Evolutionary conservation across 2,888 invertebrate genomes (phyloP).

Genomic region (Leistus spinibarbis): DNA sequence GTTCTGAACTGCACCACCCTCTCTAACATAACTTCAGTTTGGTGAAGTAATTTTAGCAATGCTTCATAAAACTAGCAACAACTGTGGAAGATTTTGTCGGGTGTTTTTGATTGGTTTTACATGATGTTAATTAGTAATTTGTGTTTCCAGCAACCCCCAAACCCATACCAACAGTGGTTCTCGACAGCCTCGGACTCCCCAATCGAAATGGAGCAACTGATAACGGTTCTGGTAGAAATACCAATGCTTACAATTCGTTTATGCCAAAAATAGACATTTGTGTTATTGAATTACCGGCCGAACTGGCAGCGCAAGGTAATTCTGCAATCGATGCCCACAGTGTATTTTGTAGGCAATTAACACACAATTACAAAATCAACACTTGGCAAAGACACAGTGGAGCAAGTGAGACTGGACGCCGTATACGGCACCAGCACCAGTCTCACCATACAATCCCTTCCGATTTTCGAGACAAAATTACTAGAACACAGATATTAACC

Average conservation of each 20-base stretch:
- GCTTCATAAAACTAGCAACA: too few relatives aligned
- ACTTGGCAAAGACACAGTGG: background rate
- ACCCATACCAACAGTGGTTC: conserved; percentile 56
- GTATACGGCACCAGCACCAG: conserved; percentile 27
- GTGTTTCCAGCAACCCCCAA: conserved; percentile 53
- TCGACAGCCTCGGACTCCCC: conserved; percentile 52
- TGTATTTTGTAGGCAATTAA: conserved; percentile 19
- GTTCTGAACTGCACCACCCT: too few relatives aligned
- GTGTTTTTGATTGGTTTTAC: background rate
- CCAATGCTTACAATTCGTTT: conserved; percentile 44
- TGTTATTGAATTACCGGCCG: conserved; percentile 54
- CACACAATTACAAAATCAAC: background rate
- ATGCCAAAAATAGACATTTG: conserved; percentile 57
- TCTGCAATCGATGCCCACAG: conserved; percentile 53
- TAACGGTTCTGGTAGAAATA: conserved; percentile 40
- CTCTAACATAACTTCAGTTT: too few relatives aligned
- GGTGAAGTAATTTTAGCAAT: too few relatives aligned
- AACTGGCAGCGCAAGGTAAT: conserved; percentile 44
- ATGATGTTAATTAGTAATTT: background rate
- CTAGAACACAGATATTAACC: conserved; percentile 6
- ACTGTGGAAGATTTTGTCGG: too few relatives aligned
- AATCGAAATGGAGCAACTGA: conserved; percentile 49
- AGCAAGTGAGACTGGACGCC: conserved; percentile 2
- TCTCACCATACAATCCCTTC: background rate
- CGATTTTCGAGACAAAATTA: conserved; percentile 11